phyloP scores from a whole-genome alignment of 2,113 vertebrate genomes.

The Microcebus tavaratra region DNA sequence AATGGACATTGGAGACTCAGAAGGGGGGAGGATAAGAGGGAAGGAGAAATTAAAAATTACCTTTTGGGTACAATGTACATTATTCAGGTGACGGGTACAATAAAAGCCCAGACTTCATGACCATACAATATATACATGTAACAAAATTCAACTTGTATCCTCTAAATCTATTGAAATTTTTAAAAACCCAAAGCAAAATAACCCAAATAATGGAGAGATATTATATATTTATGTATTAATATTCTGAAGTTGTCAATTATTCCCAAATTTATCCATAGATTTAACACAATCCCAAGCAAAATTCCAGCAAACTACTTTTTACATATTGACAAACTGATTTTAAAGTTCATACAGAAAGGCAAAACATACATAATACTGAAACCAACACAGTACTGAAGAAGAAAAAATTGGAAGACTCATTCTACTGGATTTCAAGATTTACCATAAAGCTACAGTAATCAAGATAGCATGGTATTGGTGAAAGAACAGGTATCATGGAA shows the following conservation, averaged over 20 bases:
- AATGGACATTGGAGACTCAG: too few relatives aligned
- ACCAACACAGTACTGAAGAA: background rate
- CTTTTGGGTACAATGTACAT: too few relatives aligned
- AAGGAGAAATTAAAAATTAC: too few relatives aligned
- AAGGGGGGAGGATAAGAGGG: too few relatives aligned
- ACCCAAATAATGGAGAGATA: background rate
- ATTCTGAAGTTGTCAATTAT: background rate
- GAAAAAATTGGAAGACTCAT: background rate
- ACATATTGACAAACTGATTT: background rate
- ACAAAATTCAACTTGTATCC: too few relatives aligned
- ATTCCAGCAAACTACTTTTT: background rate
- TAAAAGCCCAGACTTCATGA: too few relatives aligned
- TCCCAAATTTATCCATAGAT: background rate
- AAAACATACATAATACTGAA: background rate
- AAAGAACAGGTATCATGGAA: background rate
- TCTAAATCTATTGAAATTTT: too few relatives aligned
- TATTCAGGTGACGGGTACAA: too few relatives aligned
- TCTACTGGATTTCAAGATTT: background rate
- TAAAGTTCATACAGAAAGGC: background rate
- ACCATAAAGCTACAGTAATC: background rate
- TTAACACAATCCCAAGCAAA: background rate
- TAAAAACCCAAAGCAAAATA: too few relatives aligned
- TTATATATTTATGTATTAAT: background rate
- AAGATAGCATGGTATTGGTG: background rate
- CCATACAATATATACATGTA: too few relatives aligned